Evolutionary conservation across 2,113 vertebrate species (phyloP), one percentile per base, ranked within the genome.

Genomic region (Festucalex cinctus): DNA sequence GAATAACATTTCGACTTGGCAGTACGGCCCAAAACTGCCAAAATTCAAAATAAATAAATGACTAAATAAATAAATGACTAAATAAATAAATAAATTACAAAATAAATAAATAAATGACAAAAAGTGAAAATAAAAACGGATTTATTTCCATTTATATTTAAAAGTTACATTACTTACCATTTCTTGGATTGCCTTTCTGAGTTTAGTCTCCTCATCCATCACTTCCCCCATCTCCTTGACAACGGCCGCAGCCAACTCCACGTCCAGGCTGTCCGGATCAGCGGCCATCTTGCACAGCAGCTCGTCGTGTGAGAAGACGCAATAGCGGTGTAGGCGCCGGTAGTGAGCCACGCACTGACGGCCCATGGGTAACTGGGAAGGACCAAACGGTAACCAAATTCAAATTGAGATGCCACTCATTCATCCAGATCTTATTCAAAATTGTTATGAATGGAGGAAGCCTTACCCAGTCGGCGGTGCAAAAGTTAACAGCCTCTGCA

Each of bases 401-500:
- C 1, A 62, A 4, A 37, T 36, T 44, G 1, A 9, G 37, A 39
- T 19, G 10, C 36, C 1, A 12, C 10, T 39, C 28, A 41, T 39
- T 22, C 1, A 8, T 0, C 3, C 9, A 20, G 2, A 9, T 41
- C 5, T n/a, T 10, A 41, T 7, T 8, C 14, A 16, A 48, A 9
- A 13, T 19, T 17, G 26, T 26, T 58, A 28, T 5, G 10, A 26
- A 26, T 32, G 3, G 14, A 48, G 16, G 26, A 35, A 9, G n/a
- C 62, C 0, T 41, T 67, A 99, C 97, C 97, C 97, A 99, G 89
- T 98, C 97, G 73, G 97, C 97, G 37, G 97, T 98, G 89, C 97
- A 99, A 92, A 99, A 99, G 88, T 99, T 99, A 65, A 99, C 97
- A 24, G 97, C 97, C 89, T 99, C 97, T 49, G 97, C 97, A 65